Percentiles rank a stretch among this genome's conserved stretches.
Conservation (phyloP, 2,797 vertebrate species). For the Alcedo atthis region DNA sequence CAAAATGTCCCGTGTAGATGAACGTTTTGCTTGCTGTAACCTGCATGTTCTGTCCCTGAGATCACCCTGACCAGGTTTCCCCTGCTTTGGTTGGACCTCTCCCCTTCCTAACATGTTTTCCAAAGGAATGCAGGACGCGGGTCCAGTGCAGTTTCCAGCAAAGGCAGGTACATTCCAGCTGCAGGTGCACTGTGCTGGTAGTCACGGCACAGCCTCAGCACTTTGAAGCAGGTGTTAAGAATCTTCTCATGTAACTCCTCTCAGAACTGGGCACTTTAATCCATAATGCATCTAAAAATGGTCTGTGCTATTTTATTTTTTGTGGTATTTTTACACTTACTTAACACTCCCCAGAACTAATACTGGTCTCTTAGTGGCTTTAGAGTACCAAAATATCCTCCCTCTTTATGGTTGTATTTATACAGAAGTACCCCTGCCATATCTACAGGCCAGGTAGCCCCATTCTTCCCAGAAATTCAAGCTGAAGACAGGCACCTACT, state of each 20-base stretch:
- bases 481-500: neutral
- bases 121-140: conserved; percentile 1
- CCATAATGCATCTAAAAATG: neutral
- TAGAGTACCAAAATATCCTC: neutral
- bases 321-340: neutral
- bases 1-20: neutral
- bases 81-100: conserved; percentile 78
- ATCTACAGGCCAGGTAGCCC: neutral
- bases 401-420: neutral
- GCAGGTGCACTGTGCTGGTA: neutral
- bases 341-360: neutral
- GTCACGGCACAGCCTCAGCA: neutral
- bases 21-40: neutral
- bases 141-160: conserved; percentile 62
- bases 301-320: neutral
- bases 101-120: conserved; percentile 56
- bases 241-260: neutral
- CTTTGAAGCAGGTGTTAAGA: neutral
- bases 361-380: neutral
- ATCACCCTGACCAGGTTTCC: conserved; percentile 69
- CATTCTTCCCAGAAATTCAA: neutral
- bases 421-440: neutral
- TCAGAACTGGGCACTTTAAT: neutral
- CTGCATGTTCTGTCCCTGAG: conserved; percentile 66
- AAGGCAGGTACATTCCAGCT: conserved; percentile 59